Percentiles rank a stretch among this genome's conserved stretches.
phyloP scores from a whole-genome alignment of 2,797 vertebrate species.

The Aplochiton taeniatus region DNA sequence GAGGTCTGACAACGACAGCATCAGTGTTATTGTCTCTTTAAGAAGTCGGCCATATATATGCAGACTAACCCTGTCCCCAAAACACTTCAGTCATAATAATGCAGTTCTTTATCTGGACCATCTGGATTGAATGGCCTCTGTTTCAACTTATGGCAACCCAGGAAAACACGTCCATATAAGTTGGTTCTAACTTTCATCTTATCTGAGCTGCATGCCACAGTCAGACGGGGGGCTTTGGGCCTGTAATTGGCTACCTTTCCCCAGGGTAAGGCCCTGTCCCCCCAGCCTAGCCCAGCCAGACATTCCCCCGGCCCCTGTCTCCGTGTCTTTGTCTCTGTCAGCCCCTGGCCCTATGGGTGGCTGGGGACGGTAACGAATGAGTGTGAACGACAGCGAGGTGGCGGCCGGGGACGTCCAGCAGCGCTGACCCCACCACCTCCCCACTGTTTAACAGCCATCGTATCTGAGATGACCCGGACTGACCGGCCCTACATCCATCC shows the following conservation, averaged over 20 bases:
- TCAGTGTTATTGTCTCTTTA: conserved; percentile 11
- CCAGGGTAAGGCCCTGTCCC: conserved; percentile 44
- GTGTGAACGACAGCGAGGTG: conserved; percentile 62
- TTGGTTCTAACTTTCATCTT: conserved; percentile 61
- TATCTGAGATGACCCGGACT: conserved; percentile 63
- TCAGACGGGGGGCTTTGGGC: conserved; percentile 58
- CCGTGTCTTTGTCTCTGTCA: conserved; percentile 20
- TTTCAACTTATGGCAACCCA: conserved; percentile 24
- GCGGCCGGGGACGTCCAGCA: conserved; percentile 52
- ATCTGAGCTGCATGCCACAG: conserved; percentile 68
- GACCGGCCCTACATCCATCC: conserved; percentile 59
- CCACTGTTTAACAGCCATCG: conserved; percentile 64
- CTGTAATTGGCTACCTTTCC: conserved; percentile 63
- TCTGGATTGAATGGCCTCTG: conserved; percentile 56
- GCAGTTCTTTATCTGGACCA: conserved; percentile 21
- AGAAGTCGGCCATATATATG: conserved; percentile 10
- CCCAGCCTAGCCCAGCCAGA: conserved; percentile 53
- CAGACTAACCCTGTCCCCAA: conserved; percentile 8
- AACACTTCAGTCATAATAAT: conserved; percentile 22
- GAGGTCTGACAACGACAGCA: conserved; percentile 20
- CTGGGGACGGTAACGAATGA: conserved; percentile 54
- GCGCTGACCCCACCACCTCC: conserved; percentile 52
- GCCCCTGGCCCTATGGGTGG: conserved; percentile 19
- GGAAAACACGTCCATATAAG: conserved; percentile 51
- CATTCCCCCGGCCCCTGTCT: conserved; percentile 44